phyloP scores from a whole-genome alignment of 2,888 invertebrate species.

The Archips crataeganus region DNA sequence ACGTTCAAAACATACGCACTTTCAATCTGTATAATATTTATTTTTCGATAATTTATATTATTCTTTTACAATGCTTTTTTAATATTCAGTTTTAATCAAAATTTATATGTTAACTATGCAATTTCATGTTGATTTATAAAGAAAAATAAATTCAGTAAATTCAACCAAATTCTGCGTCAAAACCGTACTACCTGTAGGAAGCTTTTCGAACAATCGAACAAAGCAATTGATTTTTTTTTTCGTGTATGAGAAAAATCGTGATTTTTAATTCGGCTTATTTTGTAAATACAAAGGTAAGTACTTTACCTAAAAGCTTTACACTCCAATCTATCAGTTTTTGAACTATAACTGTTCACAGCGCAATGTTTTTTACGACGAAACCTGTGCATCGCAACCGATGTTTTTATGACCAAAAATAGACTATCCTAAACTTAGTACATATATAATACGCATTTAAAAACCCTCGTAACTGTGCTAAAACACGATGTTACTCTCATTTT shows the following conservation, averaged over 20 bases:
- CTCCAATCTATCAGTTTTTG: not conserved
- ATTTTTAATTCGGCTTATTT: constrained; percentile 48
- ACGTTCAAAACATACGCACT: constrained; percentile 13
- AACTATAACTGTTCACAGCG: not conserved
- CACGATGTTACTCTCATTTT: not conserved
- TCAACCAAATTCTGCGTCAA: not conserved
- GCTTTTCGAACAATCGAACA: constrained; percentile 44
- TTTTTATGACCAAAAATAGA: constrained; percentile 44
- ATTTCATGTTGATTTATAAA: no score
- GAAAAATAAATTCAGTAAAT: not conserved
- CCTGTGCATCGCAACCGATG: constrained; percentile 22
- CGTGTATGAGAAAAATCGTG: constrained; percentile 43
- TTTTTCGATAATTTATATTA: constrained; percentile 40
- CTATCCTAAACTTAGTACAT: constrained; percentile 1
- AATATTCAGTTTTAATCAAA: not conserved
- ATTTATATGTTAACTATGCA: not conserved
- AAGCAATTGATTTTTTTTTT: constrained; percentile 49
- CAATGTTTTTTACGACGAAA: not conserved
- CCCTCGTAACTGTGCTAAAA: not conserved
- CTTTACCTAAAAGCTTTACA: not conserved
- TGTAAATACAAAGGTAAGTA: constrained; percentile 46
- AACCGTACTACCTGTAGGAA: not conserved
- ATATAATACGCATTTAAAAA: constrained; percentile 15
- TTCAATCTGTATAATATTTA: not conserved
- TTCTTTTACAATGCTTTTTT: not conserved